These are phyloP conservation scores for Acomys russatus DNA, from an alignment of 2,797 vertebrate genomes.

Conservation along the genomic window DNA sequence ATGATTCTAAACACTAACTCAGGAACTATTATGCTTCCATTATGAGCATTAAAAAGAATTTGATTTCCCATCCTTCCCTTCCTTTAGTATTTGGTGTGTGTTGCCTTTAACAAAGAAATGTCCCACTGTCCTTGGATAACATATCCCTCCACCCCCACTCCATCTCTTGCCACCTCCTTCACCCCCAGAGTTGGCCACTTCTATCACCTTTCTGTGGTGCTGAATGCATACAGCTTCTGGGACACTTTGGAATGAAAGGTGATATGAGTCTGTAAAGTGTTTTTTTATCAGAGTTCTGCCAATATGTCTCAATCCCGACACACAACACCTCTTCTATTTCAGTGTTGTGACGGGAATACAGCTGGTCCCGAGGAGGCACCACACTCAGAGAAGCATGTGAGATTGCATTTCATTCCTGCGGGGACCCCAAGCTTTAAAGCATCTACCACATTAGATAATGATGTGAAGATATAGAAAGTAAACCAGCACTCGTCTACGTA, in stretches of 20 bases:
- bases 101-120: slow-evolving; percentile 65
- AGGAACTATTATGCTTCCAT: background rate
- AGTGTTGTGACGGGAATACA: slow-evolving; percentile 79
- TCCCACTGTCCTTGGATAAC: slow-evolving; percentile 15
- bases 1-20: slow-evolving; percentile 22
- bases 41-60: background rate
- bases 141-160: background rate
- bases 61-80: background rate
- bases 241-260: slow-evolving; percentile 83
- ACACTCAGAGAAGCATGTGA: slow-evolving; percentile 61
- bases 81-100: background rate
- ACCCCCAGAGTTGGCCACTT: slow-evolving; percentile 29
- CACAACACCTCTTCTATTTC: slow-evolving; percentile 87
- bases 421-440: background rate
- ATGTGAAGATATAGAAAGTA: background rate
- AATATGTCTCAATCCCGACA: slow-evolving; percentile 80
- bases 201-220: slow-evolving; percentile 78
- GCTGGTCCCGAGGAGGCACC: slow-evolving; percentile 29
- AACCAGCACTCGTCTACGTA: background rate
- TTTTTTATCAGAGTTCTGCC: slow-evolving; percentile 85
- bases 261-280: slow-evolving; percentile 84
- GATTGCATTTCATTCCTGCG: slow-evolving; percentile 18
- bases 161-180: slow-evolving; percentile 72
- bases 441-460: background rate
- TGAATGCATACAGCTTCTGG: slow-evolving; percentile 78